Base-by-base conservation (phyloP, 1,140 invertebrate species). In the Orussus abietinus region DNA sequence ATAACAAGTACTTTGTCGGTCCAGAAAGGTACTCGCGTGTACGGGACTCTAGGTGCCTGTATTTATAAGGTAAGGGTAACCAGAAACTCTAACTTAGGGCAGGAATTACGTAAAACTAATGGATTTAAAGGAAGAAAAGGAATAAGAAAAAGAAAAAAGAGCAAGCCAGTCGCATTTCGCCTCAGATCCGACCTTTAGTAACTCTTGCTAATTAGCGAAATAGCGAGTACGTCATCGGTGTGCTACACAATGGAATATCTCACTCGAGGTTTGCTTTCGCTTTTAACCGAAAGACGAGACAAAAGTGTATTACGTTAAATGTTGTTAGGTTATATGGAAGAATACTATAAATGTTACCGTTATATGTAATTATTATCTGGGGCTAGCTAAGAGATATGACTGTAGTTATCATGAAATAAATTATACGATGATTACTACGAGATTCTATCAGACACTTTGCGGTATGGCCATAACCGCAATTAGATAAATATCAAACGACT, bases 281-380 rank as follows among this genome's bases (percentile, higher is more conserved):
- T 34, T 34, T 36, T 28, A 36, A 19, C 12, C 29, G 31, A 22
- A 38, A 15, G 33, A 38, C 21, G 34, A 25, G 45, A 52, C 53
- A 53, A 53, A 42, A 58, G 53, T 50, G 51, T 65, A 64, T 59
- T 55, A 56, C 55, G 64, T 66, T 71, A 65, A 63, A 62, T 66
- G 62, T 67, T 69, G 58, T 67, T 69, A 68, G 61, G 58, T 67
- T 63, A 65, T 63, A 56, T 42, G 38, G 51, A 68, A 54, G 62
- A 63, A 69, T 69, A 69, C 64, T 65, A 66, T 69, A 64, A 68
- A 72, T 70, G 67, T 72, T 72, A 65, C 37, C 54, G 62, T 69
- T 68, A 54, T 67, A 69, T 60, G 67, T 70, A 66, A 66, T 62
- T 57, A 62, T 63, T 63, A 64, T 56, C 49, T 56, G 53, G 51